These are phyloP conservation scores for Picus viridis DNA, from an alignment of 2,797 vertebrate species.

Conservation along the genomic window DNA sequence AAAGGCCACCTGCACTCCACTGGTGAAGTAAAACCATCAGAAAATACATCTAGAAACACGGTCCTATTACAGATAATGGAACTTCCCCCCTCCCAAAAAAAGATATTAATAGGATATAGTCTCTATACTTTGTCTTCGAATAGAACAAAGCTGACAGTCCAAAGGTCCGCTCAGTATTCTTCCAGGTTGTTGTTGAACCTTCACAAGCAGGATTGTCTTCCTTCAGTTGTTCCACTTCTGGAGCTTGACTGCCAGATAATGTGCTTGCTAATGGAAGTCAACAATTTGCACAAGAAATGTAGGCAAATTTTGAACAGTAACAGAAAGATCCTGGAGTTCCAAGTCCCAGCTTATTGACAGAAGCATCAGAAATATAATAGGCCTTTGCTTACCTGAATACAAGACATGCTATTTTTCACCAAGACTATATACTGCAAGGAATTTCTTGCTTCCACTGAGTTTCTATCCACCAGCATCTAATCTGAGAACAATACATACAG, in stretches of 20 bases:
- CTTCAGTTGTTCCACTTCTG: not conserved
- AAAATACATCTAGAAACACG: not conserved
- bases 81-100: not conserved
- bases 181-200: not conserved
- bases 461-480: not conserved
- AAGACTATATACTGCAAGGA: not conserved
- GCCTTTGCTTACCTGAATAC: not conserved
- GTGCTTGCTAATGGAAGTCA: not conserved
- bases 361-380: not conserved
- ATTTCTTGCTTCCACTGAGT: not conserved
- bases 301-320: not conserved
- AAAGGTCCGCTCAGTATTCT: not conserved
- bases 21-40: not conserved
- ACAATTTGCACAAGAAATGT: not conserved
- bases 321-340: not conserved
- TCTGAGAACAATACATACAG: not conserved
- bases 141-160: not conserved
- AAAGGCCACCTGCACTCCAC: not conserved
- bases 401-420: not conserved
- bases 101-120: not conserved
- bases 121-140: not conserved
- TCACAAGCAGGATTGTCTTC: not conserved
- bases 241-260: not conserved
- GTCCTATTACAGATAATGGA: not conserved
- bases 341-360: not conserved